phyloP scores from a whole-genome alignment of 2,797 vertebrate genomes.

The Thripadectes ignobilis region DNA sequence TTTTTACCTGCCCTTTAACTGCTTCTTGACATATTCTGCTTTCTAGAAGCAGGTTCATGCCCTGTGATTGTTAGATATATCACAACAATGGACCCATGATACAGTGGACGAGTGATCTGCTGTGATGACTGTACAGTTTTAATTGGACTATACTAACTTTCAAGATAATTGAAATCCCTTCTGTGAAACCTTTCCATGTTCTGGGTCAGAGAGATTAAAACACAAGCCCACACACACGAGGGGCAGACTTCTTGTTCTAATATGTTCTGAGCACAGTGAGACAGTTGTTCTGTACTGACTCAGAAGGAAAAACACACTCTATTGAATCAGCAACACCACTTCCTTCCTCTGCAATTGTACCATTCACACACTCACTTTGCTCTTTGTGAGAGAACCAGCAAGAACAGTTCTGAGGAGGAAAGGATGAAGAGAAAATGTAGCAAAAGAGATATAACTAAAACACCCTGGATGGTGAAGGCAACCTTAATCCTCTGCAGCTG shows the following conservation, averaged over 20 bases:
- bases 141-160: slow-evolving; percentile 11
- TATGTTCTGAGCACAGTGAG: slow-evolving; percentile 31
- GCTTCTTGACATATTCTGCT: background rate
- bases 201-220: slow-evolving; percentile 40
- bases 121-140: background rate
- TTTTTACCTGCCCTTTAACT: background rate
- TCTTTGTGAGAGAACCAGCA: background rate
- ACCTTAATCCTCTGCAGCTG: slow-evolving; percentile 7
- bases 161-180: slow-evolving; percentile 32
- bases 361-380: slow-evolving; percentile 6
- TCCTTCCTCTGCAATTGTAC: slow-evolving; percentile 50
- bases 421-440: background rate
- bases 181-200: slow-evolving; percentile 22
- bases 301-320: slow-evolving; percentile 60
- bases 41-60: slow-evolving; percentile 27
- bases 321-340: slow-evolving; percentile 65
- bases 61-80: background rate
- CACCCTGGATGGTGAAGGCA: background rate
- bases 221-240: background rate
- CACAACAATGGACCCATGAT: background rate
- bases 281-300: slow-evolving; percentile 54
- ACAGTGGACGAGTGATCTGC: background rate
- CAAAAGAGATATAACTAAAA: background rate
- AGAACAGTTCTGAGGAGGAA: background rate
- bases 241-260: slow-evolving; percentile 43